Evolutionary conservation across 2,888 invertebrate species (phyloP).

Genomic region (Orthosia incerta): DNA sequence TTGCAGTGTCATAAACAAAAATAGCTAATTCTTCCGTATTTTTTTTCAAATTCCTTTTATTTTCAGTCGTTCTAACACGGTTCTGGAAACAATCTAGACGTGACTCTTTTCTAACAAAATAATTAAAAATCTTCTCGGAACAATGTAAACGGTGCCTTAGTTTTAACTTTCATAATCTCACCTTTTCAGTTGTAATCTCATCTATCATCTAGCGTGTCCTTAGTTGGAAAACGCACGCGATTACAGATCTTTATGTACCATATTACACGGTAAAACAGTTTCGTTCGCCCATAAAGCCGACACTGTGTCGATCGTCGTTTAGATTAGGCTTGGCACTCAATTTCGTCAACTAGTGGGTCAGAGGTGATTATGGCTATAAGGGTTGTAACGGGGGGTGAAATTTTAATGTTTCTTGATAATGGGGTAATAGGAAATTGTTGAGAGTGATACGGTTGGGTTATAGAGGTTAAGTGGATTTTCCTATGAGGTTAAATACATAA

Average conservation of each 20-base stretch:
- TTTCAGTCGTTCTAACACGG: not conserved
- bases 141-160: not conserved
- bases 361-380: slow-evolving; percentile 51
- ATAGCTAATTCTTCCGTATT: too few relatives aligned
- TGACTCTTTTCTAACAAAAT: not conserved
- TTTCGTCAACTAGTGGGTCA: slow-evolving; percentile 71
- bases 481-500: not conserved
- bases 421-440: slow-evolving; percentile 47
- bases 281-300: slow-evolving; percentile 66
- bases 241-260: slow-evolving; percentile 69
- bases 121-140: not conserved
- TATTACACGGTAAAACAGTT: slow-evolving; percentile 73
- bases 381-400: slow-evolving; percentile 55
- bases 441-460: slow-evolving; percentile 25
- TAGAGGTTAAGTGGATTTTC: not conserved
- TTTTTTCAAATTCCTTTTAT: not conserved
- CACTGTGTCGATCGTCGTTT: slow-evolving; percentile 75
- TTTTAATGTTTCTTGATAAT: slow-evolving; percentile 57
- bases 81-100: not conserved
- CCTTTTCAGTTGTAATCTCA: not conserved
- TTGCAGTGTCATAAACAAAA: too few relatives aligned
- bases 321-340: slow-evolving; percentile 77
- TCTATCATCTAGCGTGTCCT: slow-evolving; percentile 61
- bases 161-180: not conserved
- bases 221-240: slow-evolving; percentile 65